A percentile compares a stretch with the other conserved stretches of the same genome.
Evolutionary conservation across 2,888 invertebrate genomes (phyloP).

Genomic region (Oligia fasciuncula): DNA sequence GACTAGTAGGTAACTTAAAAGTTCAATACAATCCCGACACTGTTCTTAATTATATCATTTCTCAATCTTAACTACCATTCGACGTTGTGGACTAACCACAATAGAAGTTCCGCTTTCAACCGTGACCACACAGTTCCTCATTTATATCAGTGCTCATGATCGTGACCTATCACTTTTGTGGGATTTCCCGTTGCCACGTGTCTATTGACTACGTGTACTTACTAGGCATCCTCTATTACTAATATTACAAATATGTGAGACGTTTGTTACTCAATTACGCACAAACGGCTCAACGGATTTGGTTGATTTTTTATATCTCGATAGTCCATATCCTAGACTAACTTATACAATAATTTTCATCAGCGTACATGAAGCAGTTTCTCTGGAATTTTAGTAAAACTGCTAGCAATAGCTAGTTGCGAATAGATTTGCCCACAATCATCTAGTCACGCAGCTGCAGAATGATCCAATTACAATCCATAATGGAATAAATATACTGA

Average conservation of each 20-base stretch:
- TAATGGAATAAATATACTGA: constrained; percentile 8
- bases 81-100: constrained; percentile 3
- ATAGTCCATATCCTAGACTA: not conserved
- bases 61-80: not conserved
- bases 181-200: constrained; percentile 47
- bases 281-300: not conserved
- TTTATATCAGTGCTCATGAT: constrained; percentile 20
- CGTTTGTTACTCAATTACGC: not conserved
- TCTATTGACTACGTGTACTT: constrained; percentile 4
- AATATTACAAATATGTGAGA: not conserved
- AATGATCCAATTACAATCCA: constrained; percentile 12
- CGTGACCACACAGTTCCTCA: constrained; percentile 13
- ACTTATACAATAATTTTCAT: not conserved
- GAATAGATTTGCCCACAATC: constrained; percentile 2
- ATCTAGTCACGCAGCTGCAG: constrained; percentile 19
- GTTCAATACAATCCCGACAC: not conserved
- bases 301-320: not conserved
- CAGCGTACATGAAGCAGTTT: not conserved
- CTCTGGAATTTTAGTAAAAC: not conserved
- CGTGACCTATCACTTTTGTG: constrained; percentile 43
- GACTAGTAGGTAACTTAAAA: not conserved
- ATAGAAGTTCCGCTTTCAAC: not conserved
- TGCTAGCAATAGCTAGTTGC: not conserved
- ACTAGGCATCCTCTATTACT: constrained; percentile 14
- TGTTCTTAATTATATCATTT: constrained; percentile 3